Conservation (phyloP, 2,797 vertebrate genomes). For the Parotocinclus haroldoi region DNA sequence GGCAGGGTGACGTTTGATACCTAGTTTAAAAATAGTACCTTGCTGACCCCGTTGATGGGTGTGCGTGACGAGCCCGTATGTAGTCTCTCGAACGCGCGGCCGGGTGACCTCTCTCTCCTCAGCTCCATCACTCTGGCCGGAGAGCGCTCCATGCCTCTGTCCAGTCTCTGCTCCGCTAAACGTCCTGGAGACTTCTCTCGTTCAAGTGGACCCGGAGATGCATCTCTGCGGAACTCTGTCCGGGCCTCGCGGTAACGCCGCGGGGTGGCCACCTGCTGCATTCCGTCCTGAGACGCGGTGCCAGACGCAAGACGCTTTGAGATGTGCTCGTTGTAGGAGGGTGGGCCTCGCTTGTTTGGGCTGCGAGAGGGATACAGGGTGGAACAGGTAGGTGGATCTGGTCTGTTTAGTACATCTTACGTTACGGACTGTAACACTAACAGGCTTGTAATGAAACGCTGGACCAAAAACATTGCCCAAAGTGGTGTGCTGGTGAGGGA, state of each 20-base stretch:
- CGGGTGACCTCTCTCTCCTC: slow-evolving; percentile 88
- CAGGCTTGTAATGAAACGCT: no score
- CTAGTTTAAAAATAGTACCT: slow-evolving; percentile 81
- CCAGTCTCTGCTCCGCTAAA: slow-evolving; percentile 84
- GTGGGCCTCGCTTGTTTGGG: slow-evolving; percentile 96
- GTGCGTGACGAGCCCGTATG: slow-evolving; percentile 87
- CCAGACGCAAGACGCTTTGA: slow-evolving; percentile 93
- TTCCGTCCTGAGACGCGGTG: slow-evolving; percentile 76
- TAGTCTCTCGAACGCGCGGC: slow-evolving; percentile 84
- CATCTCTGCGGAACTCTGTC: slow-evolving; percentile 91
- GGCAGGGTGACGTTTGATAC: no score
- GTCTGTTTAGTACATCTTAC: neutral
- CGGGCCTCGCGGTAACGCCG: slow-evolving; percentile 93
- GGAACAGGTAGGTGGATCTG: slow-evolving; percentile 28
- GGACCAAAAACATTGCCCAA: no score
- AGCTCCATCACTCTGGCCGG: slow-evolving; percentile 82
- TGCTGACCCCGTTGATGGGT: slow-evolving; percentile 89
- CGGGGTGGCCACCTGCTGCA: slow-evolving; percentile 89
- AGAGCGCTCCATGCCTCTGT: slow-evolving; percentile 80
- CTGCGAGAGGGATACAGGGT: slow-evolving; percentile 61
- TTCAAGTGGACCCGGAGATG: slow-evolving; percentile 88
- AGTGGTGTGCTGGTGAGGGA: neutral
- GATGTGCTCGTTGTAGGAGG: slow-evolving; percentile 99
- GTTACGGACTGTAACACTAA: no score
- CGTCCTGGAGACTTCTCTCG: slow-evolving; percentile 91